phyloP scores from a whole-genome alignment of 2,888 invertebrate genomes.

The Caenorhabditis macrosperma region DNA sequence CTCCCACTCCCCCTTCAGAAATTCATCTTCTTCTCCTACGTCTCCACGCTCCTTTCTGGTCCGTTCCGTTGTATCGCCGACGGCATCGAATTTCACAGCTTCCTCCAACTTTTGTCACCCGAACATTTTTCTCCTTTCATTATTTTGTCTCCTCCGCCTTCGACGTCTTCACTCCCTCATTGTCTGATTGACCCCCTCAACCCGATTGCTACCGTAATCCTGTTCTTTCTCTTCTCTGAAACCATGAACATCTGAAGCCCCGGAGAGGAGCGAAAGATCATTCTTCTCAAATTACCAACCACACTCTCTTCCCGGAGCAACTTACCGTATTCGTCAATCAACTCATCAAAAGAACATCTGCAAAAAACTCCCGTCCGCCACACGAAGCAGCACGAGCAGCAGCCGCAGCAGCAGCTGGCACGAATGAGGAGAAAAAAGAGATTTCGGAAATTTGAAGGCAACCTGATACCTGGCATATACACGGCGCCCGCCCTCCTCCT shows the following conservation, averaged over 20 bases:
- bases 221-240: background rate
- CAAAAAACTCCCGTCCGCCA: background rate
- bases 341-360: too few relatives aligned
- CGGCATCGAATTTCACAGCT: conserved; percentile 49
- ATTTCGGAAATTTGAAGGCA: conserved; percentile 48
- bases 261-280: conserved; percentile 10
- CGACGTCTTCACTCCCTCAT: background rate
- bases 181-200: too few relatives aligned
- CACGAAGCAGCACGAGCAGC: background rate
- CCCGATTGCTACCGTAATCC: conserved; percentile 8
- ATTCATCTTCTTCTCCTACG: conserved; percentile 44
- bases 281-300: conserved; percentile 20
- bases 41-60: conserved; percentile 40
- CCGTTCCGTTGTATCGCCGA: conserved; percentile 41
- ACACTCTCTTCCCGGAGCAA: background rate
- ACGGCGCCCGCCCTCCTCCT: background rate
- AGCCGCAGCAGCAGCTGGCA: conserved; percentile 26
- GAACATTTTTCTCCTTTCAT: conserved; percentile 50
- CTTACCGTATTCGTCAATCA: too few relatives aligned
- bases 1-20: conserved; percentile 18
- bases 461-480: conserved; percentile 54
- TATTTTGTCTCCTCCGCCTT: conserved; percentile 3
- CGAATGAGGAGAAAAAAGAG: conserved; percentile 29
- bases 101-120: conserved; percentile 41
- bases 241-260: background rate